Evolutionary conservation across 2,113 vertebrate species (phyloP).

Genomic region (Lontra canadensis): DNA sequence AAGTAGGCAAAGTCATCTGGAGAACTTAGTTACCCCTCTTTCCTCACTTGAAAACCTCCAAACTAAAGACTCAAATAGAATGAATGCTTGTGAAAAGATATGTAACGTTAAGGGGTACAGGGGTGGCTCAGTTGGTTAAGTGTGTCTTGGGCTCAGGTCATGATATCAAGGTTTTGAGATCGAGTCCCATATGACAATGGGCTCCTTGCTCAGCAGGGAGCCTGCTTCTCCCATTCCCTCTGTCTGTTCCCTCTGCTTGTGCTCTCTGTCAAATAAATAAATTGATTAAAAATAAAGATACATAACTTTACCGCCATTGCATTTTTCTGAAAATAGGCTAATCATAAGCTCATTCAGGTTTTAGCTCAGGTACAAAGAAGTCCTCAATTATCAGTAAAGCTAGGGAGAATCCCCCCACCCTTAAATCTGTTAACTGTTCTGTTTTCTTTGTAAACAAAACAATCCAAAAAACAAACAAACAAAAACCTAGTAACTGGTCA

Average conservation of each 20-base stretch:
- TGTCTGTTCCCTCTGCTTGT: too few relatives aligned
- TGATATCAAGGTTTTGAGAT: too few relatives aligned
- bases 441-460: neutral
- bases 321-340: neutral
- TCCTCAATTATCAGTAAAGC: neutral
- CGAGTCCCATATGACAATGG: too few relatives aligned
- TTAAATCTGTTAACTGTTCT: neutral
- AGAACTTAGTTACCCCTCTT: neutral
- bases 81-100: neutral
- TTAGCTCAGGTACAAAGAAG: neutral
- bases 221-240: too few relatives aligned
- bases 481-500: neutral
- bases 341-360: neutral
- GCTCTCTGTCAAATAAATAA: too few relatives aligned
- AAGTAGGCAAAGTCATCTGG: neutral
- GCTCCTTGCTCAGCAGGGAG: too few relatives aligned
- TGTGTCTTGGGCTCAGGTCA: too few relatives aligned
- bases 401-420: neutral
- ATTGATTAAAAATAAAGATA: neutral
- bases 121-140: too few relatives aligned
- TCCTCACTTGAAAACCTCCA: neutral
- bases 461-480: neutral
- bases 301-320: neutral
- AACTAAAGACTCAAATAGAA: neutral
- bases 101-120: neutral